Evolutionary conservation across 2,888 invertebrate genomes (phyloP).

Genomic region (Lasioglossum villosulum): DNA sequence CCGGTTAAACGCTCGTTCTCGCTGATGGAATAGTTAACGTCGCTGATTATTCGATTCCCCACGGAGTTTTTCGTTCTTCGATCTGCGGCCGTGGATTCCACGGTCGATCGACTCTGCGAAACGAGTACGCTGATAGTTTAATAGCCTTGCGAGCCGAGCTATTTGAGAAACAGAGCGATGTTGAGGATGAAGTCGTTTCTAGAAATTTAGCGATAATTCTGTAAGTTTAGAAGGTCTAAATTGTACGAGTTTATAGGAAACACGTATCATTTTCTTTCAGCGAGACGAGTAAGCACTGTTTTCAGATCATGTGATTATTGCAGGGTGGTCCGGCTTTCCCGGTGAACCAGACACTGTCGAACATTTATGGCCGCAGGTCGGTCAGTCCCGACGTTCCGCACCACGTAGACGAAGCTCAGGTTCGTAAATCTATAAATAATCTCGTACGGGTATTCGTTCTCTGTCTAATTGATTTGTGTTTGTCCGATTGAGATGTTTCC

Average conservation of each 20-base stretch:
- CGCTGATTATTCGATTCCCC: slow-evolving; percentile 2
- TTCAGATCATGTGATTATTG: slow-evolving; percentile 71
- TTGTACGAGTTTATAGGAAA: background rate
- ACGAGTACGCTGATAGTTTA: background rate
- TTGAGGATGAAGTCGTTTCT: background rate
- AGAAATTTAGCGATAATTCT: background rate
- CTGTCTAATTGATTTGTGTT: background rate
- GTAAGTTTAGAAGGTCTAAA: background rate
- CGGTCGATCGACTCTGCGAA: background rate
- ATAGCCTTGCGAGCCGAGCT: background rate
- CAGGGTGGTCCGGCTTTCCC: slow-evolving; percentile 83
- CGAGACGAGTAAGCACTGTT: slow-evolving; percentile 40
- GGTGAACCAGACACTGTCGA: slow-evolving; percentile 84
- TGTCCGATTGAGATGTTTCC: background rate
- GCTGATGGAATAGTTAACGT: slow-evolving; percentile 20
- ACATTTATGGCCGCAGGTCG: slow-evolving; percentile 83
- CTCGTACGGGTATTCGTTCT: slow-evolving; percentile 21
- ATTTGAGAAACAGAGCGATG: background rate
- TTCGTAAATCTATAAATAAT: slow-evolving; percentile 72
- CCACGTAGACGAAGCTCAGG: slow-evolving; percentile 81
- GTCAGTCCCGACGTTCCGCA: slow-evolving; percentile 82
- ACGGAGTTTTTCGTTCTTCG: slow-evolving; percentile 1
- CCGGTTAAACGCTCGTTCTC: background rate
- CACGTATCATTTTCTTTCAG: slow-evolving; percentile 22
- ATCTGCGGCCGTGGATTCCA: background rate